Evolutionary conservation across 2,888 invertebrate genomes (phyloP), one percentile per base, ranked within the genome.

Genomic region (Polydesmus complanatus): DNA sequence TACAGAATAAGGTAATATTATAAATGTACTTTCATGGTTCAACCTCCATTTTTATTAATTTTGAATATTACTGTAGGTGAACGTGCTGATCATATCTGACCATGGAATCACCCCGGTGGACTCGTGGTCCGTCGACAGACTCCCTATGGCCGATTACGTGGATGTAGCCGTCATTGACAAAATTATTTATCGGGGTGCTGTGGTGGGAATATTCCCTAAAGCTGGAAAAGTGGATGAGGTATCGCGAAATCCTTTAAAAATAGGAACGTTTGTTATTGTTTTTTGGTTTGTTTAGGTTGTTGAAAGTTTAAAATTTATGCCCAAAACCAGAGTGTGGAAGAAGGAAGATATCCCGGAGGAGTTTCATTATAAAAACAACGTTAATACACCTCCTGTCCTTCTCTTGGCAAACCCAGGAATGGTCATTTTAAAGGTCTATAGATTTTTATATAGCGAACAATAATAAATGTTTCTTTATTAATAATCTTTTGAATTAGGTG

Each of bases 101-200:
- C 73, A 73, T 58, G 73, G 73, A 27, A 73, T 73, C 73, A 69
- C 70, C 18, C 64, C 65, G 59, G 67, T 68, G 3, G 69, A 68
- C 11, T 64, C 67, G 11, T 68, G 66, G n/a, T 37, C 54, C 11
- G 66, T 64, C 27, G 63, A 68, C 23, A 65, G 60, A 21, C 66
- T 70, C 23, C 66, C 69, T 18, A 62, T 71, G 25, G 68, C 68
- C 48, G 64, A 70, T 27, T 66, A 68, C 54, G 55, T 72, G 22
- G 64, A 70, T 54, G 59, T 66, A n/a, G 63, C 62, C 50, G 65
- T 67, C 47, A 65, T 70, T 23, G 65, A 67, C 49, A 66, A 66
- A 50, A 64, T 69, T 25, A 62, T 69, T 23, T 70, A 68, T 60
- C 60, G 66, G 37, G 71, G 70, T 21, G 68, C 69, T 25, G 63